These are phyloP conservation scores for Mionectes macconnelli DNA, from an alignment of 2,113 vertebrate species.

Conservation along the genomic window DNA sequence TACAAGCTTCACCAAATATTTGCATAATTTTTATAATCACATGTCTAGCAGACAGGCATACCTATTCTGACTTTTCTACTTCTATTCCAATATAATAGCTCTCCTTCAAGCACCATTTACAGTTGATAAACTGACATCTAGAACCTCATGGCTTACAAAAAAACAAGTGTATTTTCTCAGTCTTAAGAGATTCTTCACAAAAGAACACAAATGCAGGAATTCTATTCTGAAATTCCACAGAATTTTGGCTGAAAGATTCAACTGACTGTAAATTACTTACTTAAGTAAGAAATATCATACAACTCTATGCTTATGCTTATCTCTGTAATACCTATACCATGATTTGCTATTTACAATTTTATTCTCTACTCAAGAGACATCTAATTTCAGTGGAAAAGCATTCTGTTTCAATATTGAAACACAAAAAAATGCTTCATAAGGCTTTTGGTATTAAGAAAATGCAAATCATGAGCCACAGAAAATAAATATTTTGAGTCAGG, in stretches of 20 bases:
- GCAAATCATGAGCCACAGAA: background rate
- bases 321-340: background rate
- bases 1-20: background rate
- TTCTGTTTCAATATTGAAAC: background rate
- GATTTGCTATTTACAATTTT: background rate
- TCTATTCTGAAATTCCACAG: background rate
- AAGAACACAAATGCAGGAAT: background rate
- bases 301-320: background rate
- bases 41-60: background rate
- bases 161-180: background rate
- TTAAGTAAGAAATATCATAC: background rate
- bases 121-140: background rate
- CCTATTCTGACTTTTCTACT: background rate
- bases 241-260: background rate
- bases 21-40: constrained; percentile 29
- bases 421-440: background rate
- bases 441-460: background rate
- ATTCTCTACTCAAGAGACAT: background rate
- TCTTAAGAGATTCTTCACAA: background rate
- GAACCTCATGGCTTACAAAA: background rate
- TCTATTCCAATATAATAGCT: background rate
- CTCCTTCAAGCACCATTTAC: background rate
- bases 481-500: background rate
- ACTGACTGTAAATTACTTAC: background rate
- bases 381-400: background rate